Conservation (phyloP, 2,113 vertebrate genomes). For the Uria lomvia region DNA sequence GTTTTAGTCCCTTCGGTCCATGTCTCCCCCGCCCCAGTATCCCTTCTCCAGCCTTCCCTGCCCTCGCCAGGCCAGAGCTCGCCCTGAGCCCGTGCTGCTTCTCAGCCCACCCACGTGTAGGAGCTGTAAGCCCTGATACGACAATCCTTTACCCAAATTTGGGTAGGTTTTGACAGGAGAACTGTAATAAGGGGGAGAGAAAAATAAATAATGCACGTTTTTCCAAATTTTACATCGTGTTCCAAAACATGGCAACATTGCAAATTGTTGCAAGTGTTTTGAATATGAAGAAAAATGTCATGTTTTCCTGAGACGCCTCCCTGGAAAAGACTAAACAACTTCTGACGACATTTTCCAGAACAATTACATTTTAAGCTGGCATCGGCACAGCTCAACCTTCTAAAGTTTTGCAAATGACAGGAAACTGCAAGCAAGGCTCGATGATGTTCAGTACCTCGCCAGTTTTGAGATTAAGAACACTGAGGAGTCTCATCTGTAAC, state of each 20-base stretch:
- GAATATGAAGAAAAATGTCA: background rate
- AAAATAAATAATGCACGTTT: background rate
- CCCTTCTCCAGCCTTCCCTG: background rate
- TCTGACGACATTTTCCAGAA: background rate
- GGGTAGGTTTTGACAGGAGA: background rate
- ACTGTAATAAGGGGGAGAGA: no score
- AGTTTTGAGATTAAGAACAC: background rate
- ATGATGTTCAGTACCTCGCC: background rate
- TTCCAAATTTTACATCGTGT: background rate
- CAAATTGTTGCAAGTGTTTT: background rate
- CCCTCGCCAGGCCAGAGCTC: background rate
- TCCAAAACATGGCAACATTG: background rate
- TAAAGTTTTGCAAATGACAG: background rate
- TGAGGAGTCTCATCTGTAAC: fast-evolving
- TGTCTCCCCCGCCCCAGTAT: background rate
- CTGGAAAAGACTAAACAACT: background rate
- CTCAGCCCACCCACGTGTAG: fast-evolving
- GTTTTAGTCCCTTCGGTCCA: background rate
- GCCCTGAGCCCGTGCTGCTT: background rate
- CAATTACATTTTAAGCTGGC: background rate
- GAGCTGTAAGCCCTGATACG: fast-evolving
- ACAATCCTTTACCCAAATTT: background rate
- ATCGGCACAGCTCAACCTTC: background rate
- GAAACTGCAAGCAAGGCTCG: background rate
- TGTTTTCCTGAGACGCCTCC: background rate